These are phyloP conservation scores for Eurystomus glaucurus DNA, from an alignment of 2,797 vertebrate species.

Conservation along the genomic window DNA sequence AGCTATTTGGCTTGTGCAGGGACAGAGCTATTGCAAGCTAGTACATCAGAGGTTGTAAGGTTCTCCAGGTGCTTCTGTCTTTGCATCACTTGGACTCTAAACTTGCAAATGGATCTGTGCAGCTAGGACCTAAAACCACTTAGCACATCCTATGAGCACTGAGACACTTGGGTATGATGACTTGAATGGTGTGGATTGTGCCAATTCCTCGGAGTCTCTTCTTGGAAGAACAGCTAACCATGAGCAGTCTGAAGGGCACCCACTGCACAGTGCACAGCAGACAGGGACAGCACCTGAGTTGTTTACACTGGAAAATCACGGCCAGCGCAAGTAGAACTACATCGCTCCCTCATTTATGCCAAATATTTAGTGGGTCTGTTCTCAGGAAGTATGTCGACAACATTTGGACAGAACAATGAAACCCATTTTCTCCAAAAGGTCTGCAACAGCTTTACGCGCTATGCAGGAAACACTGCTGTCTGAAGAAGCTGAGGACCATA, in stretches of 20 bases:
- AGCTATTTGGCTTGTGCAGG: background rate
- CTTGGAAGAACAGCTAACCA: background rate
- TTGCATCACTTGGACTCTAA: background rate
- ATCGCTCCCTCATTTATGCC: background rate
- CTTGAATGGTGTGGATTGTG: background rate
- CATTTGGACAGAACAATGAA: background rate
- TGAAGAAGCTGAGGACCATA: background rate
- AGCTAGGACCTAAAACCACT: background rate
- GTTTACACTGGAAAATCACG: background rate
- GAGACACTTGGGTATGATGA: background rate
- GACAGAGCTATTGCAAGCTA: background rate
- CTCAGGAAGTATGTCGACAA: background rate
- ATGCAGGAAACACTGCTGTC: accelerated
- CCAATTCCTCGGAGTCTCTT: background rate
- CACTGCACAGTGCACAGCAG: background rate
- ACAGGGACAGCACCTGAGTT: accelerated
- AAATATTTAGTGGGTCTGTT: background rate
- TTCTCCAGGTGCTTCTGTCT: background rate
- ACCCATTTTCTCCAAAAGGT: background rate
- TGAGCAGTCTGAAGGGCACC: background rate
- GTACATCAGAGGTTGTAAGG: background rate
- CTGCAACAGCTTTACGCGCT: background rate
- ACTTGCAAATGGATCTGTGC: background rate
- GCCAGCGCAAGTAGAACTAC: background rate
- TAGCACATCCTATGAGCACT: background rate